A percentile compares a stretch with the other conserved stretches of the same genome.
Conservation (phyloP, 2,113 vertebrate species). For the Vulpes ferrilata region DNA sequence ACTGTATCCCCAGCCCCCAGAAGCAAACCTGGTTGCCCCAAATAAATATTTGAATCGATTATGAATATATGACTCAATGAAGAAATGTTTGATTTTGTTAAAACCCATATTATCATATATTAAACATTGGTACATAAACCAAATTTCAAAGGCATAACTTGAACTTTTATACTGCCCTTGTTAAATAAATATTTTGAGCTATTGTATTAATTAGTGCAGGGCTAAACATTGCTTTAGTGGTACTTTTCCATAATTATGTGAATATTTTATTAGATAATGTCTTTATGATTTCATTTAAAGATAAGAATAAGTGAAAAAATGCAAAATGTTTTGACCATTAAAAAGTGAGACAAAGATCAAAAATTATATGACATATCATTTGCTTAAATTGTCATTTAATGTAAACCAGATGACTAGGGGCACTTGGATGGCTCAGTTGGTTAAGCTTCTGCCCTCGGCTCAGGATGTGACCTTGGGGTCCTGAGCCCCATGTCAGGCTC, state of each 20-base stretch:
- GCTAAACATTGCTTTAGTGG: neutral
- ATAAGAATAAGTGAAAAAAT: neutral
- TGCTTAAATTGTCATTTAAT: neutral
- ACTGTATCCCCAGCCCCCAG: neutral
- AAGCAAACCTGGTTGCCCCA: neutral
- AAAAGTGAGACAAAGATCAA: neutral
- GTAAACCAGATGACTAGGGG: slow-evolving; percentile 3
- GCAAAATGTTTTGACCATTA: neutral
- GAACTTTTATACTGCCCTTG: neutral
- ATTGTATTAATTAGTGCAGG: neutral
- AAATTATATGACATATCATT: neutral
- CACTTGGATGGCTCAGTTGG: neutral
- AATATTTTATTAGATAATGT: neutral
- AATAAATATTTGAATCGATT: neutral
- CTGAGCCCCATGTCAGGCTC: neutral
- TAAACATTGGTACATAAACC: neutral
- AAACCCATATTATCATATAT: neutral
- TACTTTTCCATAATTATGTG: neutral
- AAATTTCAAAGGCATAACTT: neutral
- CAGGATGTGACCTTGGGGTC: neutral
- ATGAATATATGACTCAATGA: neutral
- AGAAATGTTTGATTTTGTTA: neutral
- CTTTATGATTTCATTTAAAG: slow-evolving; percentile 6
- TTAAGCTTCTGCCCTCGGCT: neutral
- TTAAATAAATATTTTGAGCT: slow-evolving; percentile 12